Conservation (phyloP, 2,888 invertebrate genomes). For the Petrolisthes cinctipes region DNA sequence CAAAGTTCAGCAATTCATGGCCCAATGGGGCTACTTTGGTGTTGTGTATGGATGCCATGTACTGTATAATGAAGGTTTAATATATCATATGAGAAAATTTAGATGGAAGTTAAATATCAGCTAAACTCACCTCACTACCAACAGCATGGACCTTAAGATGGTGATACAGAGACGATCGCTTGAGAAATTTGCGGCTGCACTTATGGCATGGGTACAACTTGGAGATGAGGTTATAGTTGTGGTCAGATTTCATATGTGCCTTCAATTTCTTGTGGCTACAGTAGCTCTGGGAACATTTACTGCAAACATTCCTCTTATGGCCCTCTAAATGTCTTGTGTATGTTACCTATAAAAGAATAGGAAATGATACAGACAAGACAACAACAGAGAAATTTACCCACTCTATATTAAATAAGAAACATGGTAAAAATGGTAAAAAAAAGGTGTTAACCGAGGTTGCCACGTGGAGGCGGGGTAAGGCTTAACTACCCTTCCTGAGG, state of each 20-base stretch:
- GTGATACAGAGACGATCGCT: conserved; percentile 67
- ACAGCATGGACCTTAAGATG: conserved; percentile 68
- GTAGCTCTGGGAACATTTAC: conserved; percentile 66
- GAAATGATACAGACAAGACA: too few species aligned
- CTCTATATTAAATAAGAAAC: too few species aligned
- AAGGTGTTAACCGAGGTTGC: too few species aligned
- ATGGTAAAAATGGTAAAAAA: too few species aligned
- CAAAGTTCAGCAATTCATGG: too few species aligned
- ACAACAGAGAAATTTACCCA: too few species aligned
- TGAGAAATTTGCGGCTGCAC: conserved; percentile 67
- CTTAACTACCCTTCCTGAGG: too few species aligned
- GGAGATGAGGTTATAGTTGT: conserved; percentile 66
- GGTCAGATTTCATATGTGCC: conserved; percentile 67
- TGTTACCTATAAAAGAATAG: conserved; percentile 27
- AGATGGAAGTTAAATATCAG: background rate
- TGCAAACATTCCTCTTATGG: conserved; percentile 67
- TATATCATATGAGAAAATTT: too few species aligned
- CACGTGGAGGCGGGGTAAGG: too few species aligned
- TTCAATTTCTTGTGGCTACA: conserved; percentile 67
- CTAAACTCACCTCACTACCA: conserved; percentile 47
- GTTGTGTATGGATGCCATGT: too few species aligned
- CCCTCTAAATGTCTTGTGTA: conserved; percentile 67
- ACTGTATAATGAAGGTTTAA: too few species aligned
- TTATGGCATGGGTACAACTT: conserved; percentile 67
- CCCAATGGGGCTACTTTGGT: too few species aligned